phyloP scores from a whole-genome alignment of 2,888 invertebrate species.

The Drosophila nr. perissopoda region DNA sequence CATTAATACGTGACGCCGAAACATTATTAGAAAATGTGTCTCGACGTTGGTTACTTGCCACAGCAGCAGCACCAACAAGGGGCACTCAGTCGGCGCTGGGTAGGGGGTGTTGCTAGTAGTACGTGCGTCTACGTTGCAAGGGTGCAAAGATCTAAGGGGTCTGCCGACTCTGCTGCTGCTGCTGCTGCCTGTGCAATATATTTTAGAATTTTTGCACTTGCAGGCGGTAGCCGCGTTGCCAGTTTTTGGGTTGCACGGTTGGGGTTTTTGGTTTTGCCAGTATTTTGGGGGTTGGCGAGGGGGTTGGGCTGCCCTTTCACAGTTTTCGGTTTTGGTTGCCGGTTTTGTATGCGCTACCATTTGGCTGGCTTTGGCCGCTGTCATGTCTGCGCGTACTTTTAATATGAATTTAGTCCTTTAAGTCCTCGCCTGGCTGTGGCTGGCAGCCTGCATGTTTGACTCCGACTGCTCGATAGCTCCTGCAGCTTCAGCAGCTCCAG shows the following conservation, averaged over 20 bases:
- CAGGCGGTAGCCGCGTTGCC: conserved; percentile 19
- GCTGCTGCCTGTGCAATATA: conserved; percentile 60
- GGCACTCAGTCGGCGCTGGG: background rate
- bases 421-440: conserved; percentile 58
- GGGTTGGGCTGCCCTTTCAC: background rate
- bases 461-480: conserved; percentile 16
- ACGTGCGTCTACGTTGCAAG: conserved; percentile 65
- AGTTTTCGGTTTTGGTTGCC: conserved; percentile 34
- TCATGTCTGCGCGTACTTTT: conserved; percentile 78
- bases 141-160: conserved; percentile 11
- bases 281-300: background rate
- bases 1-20: conserved; percentile 83
- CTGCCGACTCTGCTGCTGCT: conserved; percentile 14
- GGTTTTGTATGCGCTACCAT: conserved; percentile 37
- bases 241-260: conserved; percentile 9
- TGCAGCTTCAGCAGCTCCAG: conserved; percentile 1
- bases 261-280: conserved; percentile 4
- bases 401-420: conserved; percentile 81
- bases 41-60: conserved; percentile 72
- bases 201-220: conserved; percentile 72
- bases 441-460: conserved; percentile 30
- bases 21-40: conserved; percentile 81
- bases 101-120: conserved; percentile 25
- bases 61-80: conserved; percentile 5
- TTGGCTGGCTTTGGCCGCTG: conserved; percentile 56